These are phyloP conservation scores for Coleophora flavipennella DNA, from an alignment of 2,888 invertebrate genomes.

Conservation along the genomic window DNA sequence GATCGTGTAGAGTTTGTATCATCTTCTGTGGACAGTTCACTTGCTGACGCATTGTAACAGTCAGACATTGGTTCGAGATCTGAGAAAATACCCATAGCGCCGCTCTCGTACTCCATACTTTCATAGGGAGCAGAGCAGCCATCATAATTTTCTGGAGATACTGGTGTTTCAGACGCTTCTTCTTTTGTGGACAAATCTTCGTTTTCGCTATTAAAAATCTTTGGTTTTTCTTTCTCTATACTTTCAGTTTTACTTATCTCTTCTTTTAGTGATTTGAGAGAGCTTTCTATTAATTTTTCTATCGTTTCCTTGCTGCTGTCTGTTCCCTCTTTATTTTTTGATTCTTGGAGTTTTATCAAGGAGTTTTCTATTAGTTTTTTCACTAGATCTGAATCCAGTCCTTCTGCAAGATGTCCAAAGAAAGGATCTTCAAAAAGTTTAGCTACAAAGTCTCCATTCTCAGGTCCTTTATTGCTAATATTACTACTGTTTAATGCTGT, in stretches of 20 bases:
- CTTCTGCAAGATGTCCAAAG: slow-evolving; percentile 75
- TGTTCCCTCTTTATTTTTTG: slow-evolving; percentile 57
- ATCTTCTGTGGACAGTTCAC: slow-evolving; percentile 76
- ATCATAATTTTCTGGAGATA: slow-evolving; percentile 52
- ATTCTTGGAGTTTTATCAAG: slow-evolving; percentile 72
- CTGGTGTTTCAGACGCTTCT: slow-evolving; percentile 27
- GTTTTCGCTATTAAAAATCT: slow-evolving; percentile 30
- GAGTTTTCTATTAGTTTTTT: slow-evolving; percentile 79
- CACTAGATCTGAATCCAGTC: slow-evolving; percentile 74
- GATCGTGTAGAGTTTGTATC: slow-evolving; percentile 76
- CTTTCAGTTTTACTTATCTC: slow-evolving; percentile 31
- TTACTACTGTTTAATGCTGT: slow-evolving; percentile 9
- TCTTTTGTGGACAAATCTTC: slow-evolving; percentile 28
- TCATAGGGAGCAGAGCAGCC: slow-evolving; percentile 82
- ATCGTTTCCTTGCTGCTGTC: slow-evolving; percentile 55
- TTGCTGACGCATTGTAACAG: slow-evolving; percentile 80
- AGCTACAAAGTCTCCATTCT: slow-evolving; percentile 64
- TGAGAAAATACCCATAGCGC: slow-evolving; percentile 64
- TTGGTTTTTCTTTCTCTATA: slow-evolving; percentile 26
- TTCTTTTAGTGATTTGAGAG: slow-evolving; percentile 53
- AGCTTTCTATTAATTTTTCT: slow-evolving; percentile 68
- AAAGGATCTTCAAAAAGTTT: slow-evolving; percentile 77
- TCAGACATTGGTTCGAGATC: slow-evolving; percentile 75
- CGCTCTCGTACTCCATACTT: slow-evolving; percentile 80
- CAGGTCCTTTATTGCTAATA: slow-evolving; percentile 26